Percentiles rank a stretch among this genome's conserved stretches.
Conservation (phyloP, 92 coral and sea anemone species). For the Phenganax subtilis region DNA sequence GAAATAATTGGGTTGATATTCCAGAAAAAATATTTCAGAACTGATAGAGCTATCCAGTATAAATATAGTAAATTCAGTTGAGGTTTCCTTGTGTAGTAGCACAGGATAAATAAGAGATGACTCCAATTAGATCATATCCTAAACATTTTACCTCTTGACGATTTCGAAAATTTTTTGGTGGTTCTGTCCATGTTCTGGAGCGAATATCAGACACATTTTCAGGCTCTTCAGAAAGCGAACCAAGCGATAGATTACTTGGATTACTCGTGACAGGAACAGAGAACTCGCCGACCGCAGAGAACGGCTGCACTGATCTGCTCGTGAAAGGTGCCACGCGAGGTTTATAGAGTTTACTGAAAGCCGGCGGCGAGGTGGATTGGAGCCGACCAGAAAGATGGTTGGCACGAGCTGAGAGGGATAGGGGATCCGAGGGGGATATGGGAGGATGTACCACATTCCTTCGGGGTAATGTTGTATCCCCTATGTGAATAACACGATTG, state of each 20-base stretch:
- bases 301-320: conserved; percentile 63
- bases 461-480: conserved; percentile 39
- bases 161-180: conserved; percentile 27
- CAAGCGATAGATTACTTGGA: conserved; percentile 15
- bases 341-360: conserved; percentile 64
- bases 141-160: conserved; percentile 17
- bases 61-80: too few relatives aligned
- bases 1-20: too few relatives aligned
- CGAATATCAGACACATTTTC: conserved; percentile 6
- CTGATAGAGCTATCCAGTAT: too few relatives aligned
- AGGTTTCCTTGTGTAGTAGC: too few relatives aligned
- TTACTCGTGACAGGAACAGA: conserved; percentile 65
- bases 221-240: conserved; percentile 26
- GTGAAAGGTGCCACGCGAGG: conserved; percentile 53
- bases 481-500: conserved; percentile 28
- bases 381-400: conserved; percentile 36
- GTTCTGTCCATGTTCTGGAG: conserved; percentile 20
- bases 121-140: too few relatives aligned
- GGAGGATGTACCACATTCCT: conserved; percentile 32
- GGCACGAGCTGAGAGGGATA: conserved; percentile 26
- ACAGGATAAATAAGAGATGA: too few relatives aligned
- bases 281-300: conserved; percentile 63
- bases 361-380: conserved; percentile 64
- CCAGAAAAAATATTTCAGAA: too few relatives aligned
- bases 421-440: conserved; percentile 46